A percentile compares a stretch with the other conserved stretches of the same genome.
Evolutionary conservation across 1,140 invertebrate species (phyloP).

Genomic region (Drosophila sp.): DNA sequence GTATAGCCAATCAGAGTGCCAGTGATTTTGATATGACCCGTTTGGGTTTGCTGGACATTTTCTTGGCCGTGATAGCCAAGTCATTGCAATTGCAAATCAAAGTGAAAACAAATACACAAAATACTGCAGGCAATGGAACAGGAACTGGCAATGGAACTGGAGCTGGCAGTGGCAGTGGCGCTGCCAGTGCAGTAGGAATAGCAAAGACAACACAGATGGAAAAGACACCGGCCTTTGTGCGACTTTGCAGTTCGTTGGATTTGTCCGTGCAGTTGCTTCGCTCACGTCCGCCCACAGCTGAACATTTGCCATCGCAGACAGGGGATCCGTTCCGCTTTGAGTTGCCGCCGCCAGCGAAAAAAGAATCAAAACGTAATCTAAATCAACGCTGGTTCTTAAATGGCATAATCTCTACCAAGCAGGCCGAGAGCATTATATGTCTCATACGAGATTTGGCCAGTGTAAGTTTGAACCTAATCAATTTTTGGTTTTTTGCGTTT

Average conservation of each 20-base stretch:
- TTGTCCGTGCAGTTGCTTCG: slow-evolving; percentile 72
- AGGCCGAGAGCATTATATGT: slow-evolving; percentile 94
- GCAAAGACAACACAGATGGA: slow-evolving; percentile 59
- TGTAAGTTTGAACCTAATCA: slow-evolving; percentile 85
- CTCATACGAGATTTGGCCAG: slow-evolving; percentile 96
- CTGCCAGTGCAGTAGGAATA: too few relatives aligned
- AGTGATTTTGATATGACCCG: slow-evolving; percentile 87
- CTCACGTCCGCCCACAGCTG: slow-evolving; percentile 38
- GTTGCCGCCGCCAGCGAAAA: slow-evolving; percentile 24
- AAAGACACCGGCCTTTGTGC: slow-evolving; percentile 73
- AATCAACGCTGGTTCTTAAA: slow-evolving; percentile 92
- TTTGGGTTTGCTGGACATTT: slow-evolving; percentile 91
- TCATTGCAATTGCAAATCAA: slow-evolving; percentile 94
- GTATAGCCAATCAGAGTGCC: slow-evolving; percentile 86
- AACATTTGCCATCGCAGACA: slow-evolving; percentile 15
- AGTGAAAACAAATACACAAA: slow-evolving; percentile 85
- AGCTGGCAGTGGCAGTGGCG: not conserved
- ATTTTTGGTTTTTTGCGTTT: not conserved
- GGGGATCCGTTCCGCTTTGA: slow-evolving; percentile 74
- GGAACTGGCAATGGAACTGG: not conserved
- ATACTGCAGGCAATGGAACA: not conserved
- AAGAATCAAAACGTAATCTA: slow-evolving; percentile 69
- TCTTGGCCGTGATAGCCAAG: slow-evolving; percentile 94
- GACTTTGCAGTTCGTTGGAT: slow-evolving; percentile 78
- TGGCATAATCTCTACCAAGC: slow-evolving; percentile 91